These are phyloP conservation scores for Aromia moschata DNA, from an alignment of 2,888 invertebrate genomes.

Conservation along the genomic window DNA sequence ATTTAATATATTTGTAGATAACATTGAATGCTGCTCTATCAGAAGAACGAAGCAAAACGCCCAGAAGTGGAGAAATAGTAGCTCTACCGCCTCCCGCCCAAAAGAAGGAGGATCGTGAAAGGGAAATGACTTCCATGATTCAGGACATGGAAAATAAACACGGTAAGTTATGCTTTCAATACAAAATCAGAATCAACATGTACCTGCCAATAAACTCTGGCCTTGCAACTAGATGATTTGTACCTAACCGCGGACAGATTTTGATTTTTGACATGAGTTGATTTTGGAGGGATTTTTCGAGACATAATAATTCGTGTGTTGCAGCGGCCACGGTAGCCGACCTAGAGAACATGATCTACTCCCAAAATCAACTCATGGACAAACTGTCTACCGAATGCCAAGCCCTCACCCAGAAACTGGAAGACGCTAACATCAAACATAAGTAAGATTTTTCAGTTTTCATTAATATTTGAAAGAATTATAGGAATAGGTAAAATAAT, in stretches of 20 bases:
- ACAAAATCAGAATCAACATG: no score
- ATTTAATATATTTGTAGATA: slow-evolving; percentile 56
- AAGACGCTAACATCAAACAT: slow-evolving; percentile 87
- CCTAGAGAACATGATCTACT: slow-evolving; percentile 89
- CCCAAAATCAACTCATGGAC: slow-evolving; percentile 93
- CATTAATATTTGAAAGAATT: not conserved
- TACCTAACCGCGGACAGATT: not conserved
- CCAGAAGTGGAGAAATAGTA: slow-evolving; percentile 49
- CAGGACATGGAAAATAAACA: slow-evolving; percentile 85
- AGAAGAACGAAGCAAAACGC: slow-evolving; percentile 56
- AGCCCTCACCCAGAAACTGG: slow-evolving; percentile 87
- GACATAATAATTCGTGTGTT: slow-evolving; percentile 57
- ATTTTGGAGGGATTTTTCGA: slow-evolving; percentile 47
- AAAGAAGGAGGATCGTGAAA: slow-evolving; percentile 64
- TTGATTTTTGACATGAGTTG: slow-evolving; percentile 59
- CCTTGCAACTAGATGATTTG: not conserved
- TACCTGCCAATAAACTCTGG: not conserved
- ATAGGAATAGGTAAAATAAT: no score
- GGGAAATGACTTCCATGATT: slow-evolving; percentile 78
- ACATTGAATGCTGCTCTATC: slow-evolving; percentile 57
- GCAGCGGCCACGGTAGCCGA: slow-evolving; percentile 89
- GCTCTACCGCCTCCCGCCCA: slow-evolving; percentile 55
- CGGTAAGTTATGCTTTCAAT: no score
- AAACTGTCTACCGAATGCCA: slow-evolving; percentile 90
- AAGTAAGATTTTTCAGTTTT: slow-evolving; percentile 71